Percentiles rank a stretch among this genome's conserved stretches.
Evolutionary conservation across 2,113 vertebrate genomes (phyloP).

Genomic region (Mormoops blainvillei): DNA sequence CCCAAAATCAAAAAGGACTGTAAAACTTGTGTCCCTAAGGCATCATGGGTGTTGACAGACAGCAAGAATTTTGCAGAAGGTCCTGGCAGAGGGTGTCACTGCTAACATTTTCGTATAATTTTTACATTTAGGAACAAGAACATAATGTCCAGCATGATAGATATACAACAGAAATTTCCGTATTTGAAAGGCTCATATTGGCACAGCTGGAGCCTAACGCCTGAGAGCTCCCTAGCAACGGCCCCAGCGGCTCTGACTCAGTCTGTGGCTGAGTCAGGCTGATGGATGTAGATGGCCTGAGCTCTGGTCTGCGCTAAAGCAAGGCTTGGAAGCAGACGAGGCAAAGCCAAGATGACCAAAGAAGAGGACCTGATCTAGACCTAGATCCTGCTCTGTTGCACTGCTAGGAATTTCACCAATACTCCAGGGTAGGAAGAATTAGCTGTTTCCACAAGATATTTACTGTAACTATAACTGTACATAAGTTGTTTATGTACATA

Average conservation of each 20-base stretch:
- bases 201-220: neutral
- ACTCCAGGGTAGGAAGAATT: neutral
- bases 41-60: neutral
- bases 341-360: neutral
- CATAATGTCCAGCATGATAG: neutral
- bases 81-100: neutral
- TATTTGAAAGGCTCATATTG: neutral
- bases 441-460: neutral
- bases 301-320: neutral
- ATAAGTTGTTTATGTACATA: neutral
- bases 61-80: neutral
- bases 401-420: neutral
- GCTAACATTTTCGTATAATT: neutral
- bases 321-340: neutral
- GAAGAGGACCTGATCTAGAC: neutral
- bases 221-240: neutral
- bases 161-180: neutral
- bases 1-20: neutral
- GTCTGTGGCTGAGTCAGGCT: neutral
- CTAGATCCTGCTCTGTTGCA: neutral
- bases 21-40: neutral
- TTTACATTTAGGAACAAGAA: neutral
- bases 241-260: neutral
- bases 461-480: neutral
- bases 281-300: neutral